Conservation (phyloP, 2,113 vertebrate genomes). For the Pelodiscus sinensis region DNA sequence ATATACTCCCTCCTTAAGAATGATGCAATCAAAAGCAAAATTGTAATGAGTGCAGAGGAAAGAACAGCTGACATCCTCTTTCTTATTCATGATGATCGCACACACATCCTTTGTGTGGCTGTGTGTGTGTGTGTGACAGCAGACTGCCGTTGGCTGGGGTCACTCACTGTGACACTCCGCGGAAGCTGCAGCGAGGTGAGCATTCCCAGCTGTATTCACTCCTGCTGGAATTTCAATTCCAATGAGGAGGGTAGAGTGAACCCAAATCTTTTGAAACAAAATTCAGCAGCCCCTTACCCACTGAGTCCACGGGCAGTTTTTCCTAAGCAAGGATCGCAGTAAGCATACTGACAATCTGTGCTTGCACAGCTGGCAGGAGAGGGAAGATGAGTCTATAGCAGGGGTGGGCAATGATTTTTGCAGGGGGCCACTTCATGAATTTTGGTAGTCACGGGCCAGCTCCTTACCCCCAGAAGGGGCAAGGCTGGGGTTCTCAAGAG, state of each 20-base stretch:
- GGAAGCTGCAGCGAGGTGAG: background rate
- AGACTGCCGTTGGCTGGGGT: background rate
- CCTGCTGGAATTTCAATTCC: background rate
- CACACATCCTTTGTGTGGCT: background rate
- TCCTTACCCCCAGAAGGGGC: too few relatives aligned
- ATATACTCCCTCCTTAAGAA: background rate
- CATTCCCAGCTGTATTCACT: background rate
- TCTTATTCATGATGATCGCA: constrained; percentile 55
- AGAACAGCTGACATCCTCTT: constrained; percentile 11
- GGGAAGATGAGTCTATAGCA: background rate
- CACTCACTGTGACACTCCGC: background rate
- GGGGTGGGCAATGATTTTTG: too few relatives aligned
- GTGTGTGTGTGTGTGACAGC: background rate
- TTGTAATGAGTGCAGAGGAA: background rate
- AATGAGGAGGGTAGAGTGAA: background rate
- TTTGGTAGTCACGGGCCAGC: too few relatives aligned
- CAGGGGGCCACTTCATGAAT: too few relatives aligned
- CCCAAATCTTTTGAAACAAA: constrained; percentile 20
- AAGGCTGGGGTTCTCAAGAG: too few relatives aligned
- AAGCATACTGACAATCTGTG: background rate
- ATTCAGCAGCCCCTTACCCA: background rate
- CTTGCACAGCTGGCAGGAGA: background rate
- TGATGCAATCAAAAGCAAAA: constrained; percentile 40
- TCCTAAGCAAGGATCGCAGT: background rate
- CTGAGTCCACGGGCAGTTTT: background rate